Evolutionary conservation across 2,888 invertebrate species (phyloP).

Genomic region (Eilema caniola): DNA sequence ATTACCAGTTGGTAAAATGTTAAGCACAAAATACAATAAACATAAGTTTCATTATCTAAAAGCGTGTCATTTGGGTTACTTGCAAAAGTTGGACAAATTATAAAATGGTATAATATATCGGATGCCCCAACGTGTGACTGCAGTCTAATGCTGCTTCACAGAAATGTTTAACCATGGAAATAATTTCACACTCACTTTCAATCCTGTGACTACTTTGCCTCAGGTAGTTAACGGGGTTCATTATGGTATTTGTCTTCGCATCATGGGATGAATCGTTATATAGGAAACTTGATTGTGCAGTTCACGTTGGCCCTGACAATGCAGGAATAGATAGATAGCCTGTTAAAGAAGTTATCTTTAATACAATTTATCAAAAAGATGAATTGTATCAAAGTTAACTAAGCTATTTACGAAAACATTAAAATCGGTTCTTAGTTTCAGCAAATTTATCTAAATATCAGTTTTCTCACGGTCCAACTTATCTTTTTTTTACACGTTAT

Average conservation of each 20-base stretch:
- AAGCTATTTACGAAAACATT: not conserved
- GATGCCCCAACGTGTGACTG: too few species aligned
- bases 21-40: not conserved
- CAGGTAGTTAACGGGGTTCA: not conserved
- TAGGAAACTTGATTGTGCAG: slow-evolving; percentile 4
- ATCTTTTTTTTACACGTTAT: too few species aligned
- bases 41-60: not conserved
- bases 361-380: not conserved
- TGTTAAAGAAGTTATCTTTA: not conserved
- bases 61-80: not conserved
- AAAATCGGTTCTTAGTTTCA: not conserved
- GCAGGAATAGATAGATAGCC: not conserved
- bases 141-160: too few species aligned
- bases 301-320: not conserved
- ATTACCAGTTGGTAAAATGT: slow-evolving; percentile 1
- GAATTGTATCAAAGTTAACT: not conserved
- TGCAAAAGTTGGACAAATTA: not conserved
- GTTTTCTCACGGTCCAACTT: not conserved
- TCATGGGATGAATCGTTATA: not conserved
- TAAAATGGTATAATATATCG: not conserved
- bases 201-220: not conserved
- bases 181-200: not conserved
- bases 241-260: not conserved
- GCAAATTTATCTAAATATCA: not conserved
- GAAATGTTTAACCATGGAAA: too few species aligned